Percentiles rank a stretch among this genome's conserved stretches.
Evolutionary conservation across 2,113 vertebrate genomes (phyloP).

Genomic region (Eonycteris spelaea): DNA sequence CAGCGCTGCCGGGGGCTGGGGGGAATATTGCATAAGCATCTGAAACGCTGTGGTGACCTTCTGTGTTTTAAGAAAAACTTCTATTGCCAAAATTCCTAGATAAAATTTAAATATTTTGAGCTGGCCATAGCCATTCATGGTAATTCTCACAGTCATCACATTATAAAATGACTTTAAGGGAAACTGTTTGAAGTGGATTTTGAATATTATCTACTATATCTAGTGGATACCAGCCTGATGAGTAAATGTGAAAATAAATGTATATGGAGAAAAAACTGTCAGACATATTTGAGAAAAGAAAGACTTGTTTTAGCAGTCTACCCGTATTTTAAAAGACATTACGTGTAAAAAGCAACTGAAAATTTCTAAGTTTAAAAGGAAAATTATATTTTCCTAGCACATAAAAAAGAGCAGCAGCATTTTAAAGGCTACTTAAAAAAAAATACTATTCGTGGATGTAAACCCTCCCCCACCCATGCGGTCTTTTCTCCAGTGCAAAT

Average conservation of each 20-base stretch:
- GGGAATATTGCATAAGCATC: not conserved
- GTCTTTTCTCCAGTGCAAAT: slow-evolving; percentile 40
- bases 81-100: not conserved
- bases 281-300: not conserved
- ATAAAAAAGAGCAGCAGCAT: slow-evolving; percentile 8
- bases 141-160: not conserved
- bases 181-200: slow-evolving; percentile 1
- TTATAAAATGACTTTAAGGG: not conserved
- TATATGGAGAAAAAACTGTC: not conserved
- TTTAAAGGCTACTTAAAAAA: slow-evolving; percentile 21
- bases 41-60: not conserved
- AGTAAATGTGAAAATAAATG: slow-evolving; percentile 30
- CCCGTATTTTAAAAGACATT: not conserved
- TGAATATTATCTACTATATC: not conserved
- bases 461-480: not conserved
- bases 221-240: not conserved
- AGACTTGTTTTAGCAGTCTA: not conserved
- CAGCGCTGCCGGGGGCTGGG: not conserved
- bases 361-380: slow-evolving; percentile 37
- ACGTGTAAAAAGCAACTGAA: not conserved
- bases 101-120: slow-evolving; percentile 37
- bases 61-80: not conserved
- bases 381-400: slow-evolving; percentile 36
- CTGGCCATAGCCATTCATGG: not conserved
- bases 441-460: not conserved